Base-by-base conservation (phyloP, 2,888 invertebrate species). In the Trissoscelio sp. region DNA sequence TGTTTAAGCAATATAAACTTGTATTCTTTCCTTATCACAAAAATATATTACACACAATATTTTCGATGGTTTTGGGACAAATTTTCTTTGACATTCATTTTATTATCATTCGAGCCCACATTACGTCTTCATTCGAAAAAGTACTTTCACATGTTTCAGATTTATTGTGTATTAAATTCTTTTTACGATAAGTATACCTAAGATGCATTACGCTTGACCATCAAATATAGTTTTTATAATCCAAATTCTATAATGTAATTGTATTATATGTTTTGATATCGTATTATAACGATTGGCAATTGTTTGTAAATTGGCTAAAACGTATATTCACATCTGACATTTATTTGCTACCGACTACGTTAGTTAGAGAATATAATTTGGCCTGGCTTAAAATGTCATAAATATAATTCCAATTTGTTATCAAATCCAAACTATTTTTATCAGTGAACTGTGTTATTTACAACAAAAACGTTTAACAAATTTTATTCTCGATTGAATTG, bases 121-220 rank as follows among this genome's bases (percentile, higher is more conserved):
- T 55, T 20, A 42, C 20, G 31, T 24, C 20, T 73, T 58, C 28
- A 37, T 66, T 66, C 39, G 58, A 42, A 75, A 77, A 58, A 44
- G 60, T 37, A 48, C 72, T 55, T 72, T 72, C 48, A 70, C 70
- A 70, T 70, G 48, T 58, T 70, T 34, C 1, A 3, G 28, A 72
- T 81, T 81, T 81, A 81, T 67, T 66, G 31, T 60, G 28, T 75
- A 64, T 69, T 75, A 75, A 80, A 80, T 44, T 74, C 22, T 18
- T 55, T 80, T 74, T 75, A 70, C 70, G 80, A 75, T 75, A 75
- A 80, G 66, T 60, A 51, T 44, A 16, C 39, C 18, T 34, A 16
- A 18, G 12, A 28, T 9, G 22, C 72, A 37, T 42, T 77, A 58
- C 3, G 34, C 31, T 22, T 16, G n/a, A 67, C 24, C 34, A n/a